These are phyloP conservation scores for Hydractinia symbiolongicarpus DNA, from an alignment of 30 jellyfish, hydroid and myxozoan genomes.

Conservation along the genomic window DNA sequence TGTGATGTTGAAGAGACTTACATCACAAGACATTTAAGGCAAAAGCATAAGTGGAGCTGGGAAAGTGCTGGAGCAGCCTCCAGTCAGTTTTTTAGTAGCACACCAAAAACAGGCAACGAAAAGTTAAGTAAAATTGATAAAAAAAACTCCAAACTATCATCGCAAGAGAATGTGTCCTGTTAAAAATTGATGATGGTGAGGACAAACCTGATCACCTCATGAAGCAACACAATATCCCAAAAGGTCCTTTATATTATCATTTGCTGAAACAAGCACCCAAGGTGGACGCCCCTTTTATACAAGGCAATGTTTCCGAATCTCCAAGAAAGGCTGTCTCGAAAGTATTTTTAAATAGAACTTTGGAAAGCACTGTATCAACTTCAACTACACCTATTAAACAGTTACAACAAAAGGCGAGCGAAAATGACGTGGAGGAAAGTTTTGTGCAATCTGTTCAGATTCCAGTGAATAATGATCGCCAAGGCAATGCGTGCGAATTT, in stretches of 20 bases:
- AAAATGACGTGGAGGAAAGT: not conserved
- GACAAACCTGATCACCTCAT: not conserved
- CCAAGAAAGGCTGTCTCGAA: not conserved
- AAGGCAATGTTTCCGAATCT: not conserved
- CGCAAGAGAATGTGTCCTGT: not conserved
- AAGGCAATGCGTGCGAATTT: no score
- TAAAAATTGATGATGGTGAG: not conserved
- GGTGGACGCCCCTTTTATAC: no score
- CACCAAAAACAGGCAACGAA: not conserved
- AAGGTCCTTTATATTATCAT: not conserved
- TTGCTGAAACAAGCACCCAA: slow-evolving; percentile 5
- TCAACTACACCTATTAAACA: not conserved
- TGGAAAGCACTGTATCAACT: not conserved
- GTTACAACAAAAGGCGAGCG: not conserved
- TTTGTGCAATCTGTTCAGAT: not conserved
- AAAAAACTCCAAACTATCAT: not conserved
- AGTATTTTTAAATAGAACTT: not conserved
- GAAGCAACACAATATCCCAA: not conserved
- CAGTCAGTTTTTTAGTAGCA: not conserved
- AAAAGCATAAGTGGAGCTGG: slow-evolving; percentile 2
- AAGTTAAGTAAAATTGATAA: no score
- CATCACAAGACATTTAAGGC: not conserved
- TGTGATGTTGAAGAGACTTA: not conserved
- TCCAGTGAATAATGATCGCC: no score
- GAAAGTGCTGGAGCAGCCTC: slow-evolving; percentile 3